Conservation (phyloP, 2,888 invertebrate genomes). For the Cantharis lateralis region DNA sequence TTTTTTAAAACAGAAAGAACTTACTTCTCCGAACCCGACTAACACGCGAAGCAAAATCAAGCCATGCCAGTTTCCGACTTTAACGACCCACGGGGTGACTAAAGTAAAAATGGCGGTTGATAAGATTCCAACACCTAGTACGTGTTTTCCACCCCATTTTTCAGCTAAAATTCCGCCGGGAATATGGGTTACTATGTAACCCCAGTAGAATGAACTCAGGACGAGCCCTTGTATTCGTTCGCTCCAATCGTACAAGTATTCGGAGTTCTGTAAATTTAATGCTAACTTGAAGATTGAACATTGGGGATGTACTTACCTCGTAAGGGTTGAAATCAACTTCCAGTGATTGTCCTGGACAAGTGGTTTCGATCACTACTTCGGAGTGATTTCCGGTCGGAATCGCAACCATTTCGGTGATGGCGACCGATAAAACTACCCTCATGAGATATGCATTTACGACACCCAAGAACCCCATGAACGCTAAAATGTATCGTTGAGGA, state of each 20-base stretch:
- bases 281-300: too few species aligned
- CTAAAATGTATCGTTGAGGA: constrained; percentile 62
- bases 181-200: constrained; percentile 22
- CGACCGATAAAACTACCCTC: constrained; percentile 50
- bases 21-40: constrained; percentile 25
- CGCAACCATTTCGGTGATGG: constrained; percentile 52
- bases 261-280: neutral
- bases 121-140: constrained; percentile 9
- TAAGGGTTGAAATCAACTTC: neutral
- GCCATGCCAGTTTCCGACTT: constrained; percentile 2
- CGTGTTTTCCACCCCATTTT: constrained; percentile 17
- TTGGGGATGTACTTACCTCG: neutral
- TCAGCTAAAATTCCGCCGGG: constrained; percentile 23
- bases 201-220: constrained; percentile 21
- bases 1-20: neutral
- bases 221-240: neutral
- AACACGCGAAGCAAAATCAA: constrained; percentile 9
- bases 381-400: constrained; percentile 31
- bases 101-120: constrained; percentile 16
- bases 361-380: neutral
- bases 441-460: constrained; percentile 50
- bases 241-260: neutral
- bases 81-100: constrained; percentile 8
- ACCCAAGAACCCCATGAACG: constrained; percentile 53
- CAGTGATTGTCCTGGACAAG: neutral